Base-by-base conservation (phyloP, 2,797 vertebrate genomes). In the Coilia nasus region DNA sequence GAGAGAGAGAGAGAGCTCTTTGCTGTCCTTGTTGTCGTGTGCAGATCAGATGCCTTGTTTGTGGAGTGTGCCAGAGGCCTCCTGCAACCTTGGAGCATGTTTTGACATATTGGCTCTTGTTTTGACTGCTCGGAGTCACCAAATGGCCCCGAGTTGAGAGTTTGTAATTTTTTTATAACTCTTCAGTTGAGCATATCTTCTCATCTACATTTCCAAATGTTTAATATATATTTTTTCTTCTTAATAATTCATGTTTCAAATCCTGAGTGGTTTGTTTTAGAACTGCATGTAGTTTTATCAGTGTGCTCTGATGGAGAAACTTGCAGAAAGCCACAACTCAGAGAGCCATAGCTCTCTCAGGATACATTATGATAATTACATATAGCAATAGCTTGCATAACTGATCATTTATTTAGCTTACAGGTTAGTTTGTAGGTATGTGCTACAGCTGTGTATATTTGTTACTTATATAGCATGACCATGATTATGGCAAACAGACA, bases 31-130 rank as follows among this genome's bases (percentile, higher is more conserved):
- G 50, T 78, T 78, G 44, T 78, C 71, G 44, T 78, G 71, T 78
- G 71, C 35, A 78, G 21, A 78, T 78, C 6, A 78, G 71, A 19
- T 78, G 35, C 35, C 41, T 75, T 78, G 71, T 41, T 78, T 44
- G 44, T 78, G 71, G 71, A 78, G 35, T 19, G 71, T 9, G 35
- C 5, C 71, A 78, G 31, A 41, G 71, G 31, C 60, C 71, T 78
- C 67, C 71, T 21, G 67, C 31, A 41, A 19, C 67, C 67, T 75
- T 17, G 14, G 67, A 28, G 31, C 15, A 75, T 75, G 15, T 64
- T 23, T 62, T n/a, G 60, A 62, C 60, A 62, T 62, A 62, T 62
- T 67, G 64, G 10, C 23, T 67, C 12, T 71, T 71, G 28, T 78
- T 44, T 78, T 78, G 71, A 78, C 71, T 78, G 7, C 71, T 35